Evolutionary conservation across 2,888 invertebrate species (phyloP).

Genomic region (Mythimna albipuncta): DNA sequence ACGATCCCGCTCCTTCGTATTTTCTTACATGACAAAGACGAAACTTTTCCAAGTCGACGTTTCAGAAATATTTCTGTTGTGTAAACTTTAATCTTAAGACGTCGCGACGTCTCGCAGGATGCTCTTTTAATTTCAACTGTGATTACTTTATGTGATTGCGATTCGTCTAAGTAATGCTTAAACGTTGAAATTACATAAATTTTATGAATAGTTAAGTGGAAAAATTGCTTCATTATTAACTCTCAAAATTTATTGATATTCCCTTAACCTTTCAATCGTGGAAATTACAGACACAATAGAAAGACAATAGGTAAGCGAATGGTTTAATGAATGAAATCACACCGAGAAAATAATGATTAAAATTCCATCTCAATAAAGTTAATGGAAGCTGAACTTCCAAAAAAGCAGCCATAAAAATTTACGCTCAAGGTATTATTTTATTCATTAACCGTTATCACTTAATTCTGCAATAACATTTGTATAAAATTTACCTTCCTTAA

Average conservation of each 20-base stretch:
- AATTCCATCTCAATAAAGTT: not conserved
- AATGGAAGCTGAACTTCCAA: not conserved
- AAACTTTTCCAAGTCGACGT: constrained; percentile 81
- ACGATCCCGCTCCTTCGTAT: constrained; percentile 79
- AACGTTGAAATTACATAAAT: not conserved
- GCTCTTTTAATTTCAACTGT: constrained; percentile 67
- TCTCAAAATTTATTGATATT: not conserved
- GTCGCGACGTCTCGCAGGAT: constrained; percentile 54
- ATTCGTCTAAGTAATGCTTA: constrained; percentile 21
- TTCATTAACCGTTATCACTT: constrained; percentile 7
- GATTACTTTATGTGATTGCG: constrained; percentile 64
- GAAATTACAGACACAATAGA: too few relatives aligned
- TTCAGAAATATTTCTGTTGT: constrained; percentile 83
- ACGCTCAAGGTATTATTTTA: not conserved
- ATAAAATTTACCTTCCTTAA: constrained; percentile 27
- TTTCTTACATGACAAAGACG: constrained; percentile 87
- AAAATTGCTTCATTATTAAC: not conserved
- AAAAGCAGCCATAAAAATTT: not conserved
- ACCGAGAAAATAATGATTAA: not conserved
- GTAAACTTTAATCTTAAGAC: constrained; percentile 76
- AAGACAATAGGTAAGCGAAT: too few relatives aligned
- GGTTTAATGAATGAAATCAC: not conserved
- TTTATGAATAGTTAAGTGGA: not conserved
- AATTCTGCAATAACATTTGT: constrained; percentile 5
- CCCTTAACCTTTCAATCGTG: too few relatives aligned